Base-by-base conservation (phyloP, 2,888 invertebrate genomes). In the Graphium colonna region DNA sequence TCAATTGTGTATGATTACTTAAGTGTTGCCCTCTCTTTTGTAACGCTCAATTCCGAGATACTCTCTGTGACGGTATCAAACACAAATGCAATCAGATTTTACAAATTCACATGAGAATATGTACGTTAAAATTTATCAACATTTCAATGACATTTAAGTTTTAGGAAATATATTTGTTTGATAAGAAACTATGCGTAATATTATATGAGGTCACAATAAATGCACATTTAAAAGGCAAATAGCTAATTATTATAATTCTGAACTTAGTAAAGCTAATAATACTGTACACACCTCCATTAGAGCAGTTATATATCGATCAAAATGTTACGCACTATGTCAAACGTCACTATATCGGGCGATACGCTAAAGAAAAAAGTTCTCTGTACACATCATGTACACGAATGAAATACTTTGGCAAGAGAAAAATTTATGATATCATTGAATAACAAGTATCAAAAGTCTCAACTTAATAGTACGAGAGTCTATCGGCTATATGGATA, bases 231-330 rank as follows among this genome's bases (percentile, higher is more conserved):
- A 70, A 62, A 60, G 67, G 61, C 64, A 56, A 58, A 46, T 43
- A 10, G 18, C 56, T 58, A 61, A 62, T 52, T 51, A 49, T 59
- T 64, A 66, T 63, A 65, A 66, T 69, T 75, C 21, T 75, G 75
- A 76, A 75, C 85, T 84, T 83, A 85, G 79, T 86, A 86, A 86
- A 82, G 82, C 88, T 88, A 88, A 77, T 88, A 87, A 88, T 88
- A 88, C 88, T 88, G 88, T 88, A 88, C 88, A 88, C 78, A 80
- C 81, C 78, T 79, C 71, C 61, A 70, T 66, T 75, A 71, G 79
- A 79, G 79, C 77, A 73, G 79, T 72, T 57, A 40, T n/a, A 45
- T 61, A 55, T 58, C 52, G 46, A 51, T 61, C 45, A 53, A 58
- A 60, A 59, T 53, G 45, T 60, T 55, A 42, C 16, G 39, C 43